Conservation (phyloP, 1,140 invertebrate species). For the Solenopsis fugax region DNA sequence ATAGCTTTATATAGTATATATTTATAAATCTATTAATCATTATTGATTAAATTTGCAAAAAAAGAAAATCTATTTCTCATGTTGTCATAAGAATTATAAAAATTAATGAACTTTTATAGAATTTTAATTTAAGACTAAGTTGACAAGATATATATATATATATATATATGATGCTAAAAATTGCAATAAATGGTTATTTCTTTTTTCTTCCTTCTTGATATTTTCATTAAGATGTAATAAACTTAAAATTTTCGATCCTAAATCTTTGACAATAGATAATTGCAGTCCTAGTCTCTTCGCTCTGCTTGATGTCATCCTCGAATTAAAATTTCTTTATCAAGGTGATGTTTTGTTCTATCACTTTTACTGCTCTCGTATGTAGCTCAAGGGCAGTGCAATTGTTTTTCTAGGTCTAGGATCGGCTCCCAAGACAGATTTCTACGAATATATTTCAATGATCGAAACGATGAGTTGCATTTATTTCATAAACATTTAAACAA, state of each 20-base stretch:
- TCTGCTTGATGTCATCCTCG: constrained; percentile 1
- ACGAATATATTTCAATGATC: constrained; percentile 20
- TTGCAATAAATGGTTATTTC: neutral
- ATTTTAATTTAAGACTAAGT: neutral
- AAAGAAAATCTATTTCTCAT: neutral
- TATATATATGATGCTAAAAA: neutral
- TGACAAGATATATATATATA: neutral
- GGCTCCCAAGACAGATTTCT: constrained; percentile 11
- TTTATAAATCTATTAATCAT: constrained; percentile 11
- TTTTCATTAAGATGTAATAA: neutral
- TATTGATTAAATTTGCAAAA: neutral
- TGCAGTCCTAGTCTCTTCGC: neutral
- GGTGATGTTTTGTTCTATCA: neutral
- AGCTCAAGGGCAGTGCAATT: constrained; percentile 51
- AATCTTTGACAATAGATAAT: neutral
- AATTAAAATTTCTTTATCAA: constrained; percentile 63
- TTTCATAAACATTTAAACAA: neutral
- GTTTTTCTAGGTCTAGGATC: constrained; percentile 51
- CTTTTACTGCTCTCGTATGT: constrained; percentile 46
- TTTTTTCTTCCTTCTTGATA: neutral
- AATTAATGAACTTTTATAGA: constrained; percentile 7
- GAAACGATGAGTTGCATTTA: neutral
- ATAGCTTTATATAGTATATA: constrained; percentile 8
- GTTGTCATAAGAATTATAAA: constrained; percentile 2
- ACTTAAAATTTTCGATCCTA: neutral